A percentile compares a stretch with the other conserved stretches of the same genome.
Evolutionary conservation across 2,113 vertebrate species (phyloP).

Genomic region (Calypte anna): DNA sequence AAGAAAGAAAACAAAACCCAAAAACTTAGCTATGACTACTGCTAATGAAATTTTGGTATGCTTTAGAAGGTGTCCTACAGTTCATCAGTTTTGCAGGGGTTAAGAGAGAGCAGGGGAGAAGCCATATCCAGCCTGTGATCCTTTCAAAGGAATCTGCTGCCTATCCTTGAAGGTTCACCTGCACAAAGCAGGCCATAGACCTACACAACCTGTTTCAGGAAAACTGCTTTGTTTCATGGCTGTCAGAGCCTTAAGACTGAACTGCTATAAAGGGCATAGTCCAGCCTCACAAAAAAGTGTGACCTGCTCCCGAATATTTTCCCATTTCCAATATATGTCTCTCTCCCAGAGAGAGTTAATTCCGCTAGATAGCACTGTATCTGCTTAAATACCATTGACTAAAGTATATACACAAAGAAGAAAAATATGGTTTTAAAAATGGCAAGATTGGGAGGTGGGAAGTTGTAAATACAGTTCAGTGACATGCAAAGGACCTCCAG

Average conservation of each 20-base stretch:
- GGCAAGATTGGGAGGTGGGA: fast-evolving
- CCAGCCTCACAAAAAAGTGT: fast-evolving
- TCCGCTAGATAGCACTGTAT: not conserved
- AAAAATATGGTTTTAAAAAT: not conserved
- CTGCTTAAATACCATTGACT: not conserved
- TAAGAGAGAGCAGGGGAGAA: not conserved
- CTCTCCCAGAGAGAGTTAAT: not conserved
- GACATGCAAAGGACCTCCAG: not conserved
- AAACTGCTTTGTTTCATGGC: not conserved
- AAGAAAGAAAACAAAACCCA: not conserved
- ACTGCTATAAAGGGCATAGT: not conserved
- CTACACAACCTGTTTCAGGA: not conserved
- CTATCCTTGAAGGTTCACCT: not conserved
- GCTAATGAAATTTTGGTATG: not conserved
- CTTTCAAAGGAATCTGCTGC: not conserved
- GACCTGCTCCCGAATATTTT: not conserved
- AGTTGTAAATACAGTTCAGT: fast-evolving
- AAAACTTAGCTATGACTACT: not conserved
- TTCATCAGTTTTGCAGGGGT: not conserved
- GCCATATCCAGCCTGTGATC: fast-evolving
- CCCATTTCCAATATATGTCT: not conserved
- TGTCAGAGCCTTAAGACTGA: not conserved
- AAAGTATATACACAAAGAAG: not conserved
- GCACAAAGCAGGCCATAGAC: not conserved
- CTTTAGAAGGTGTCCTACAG: not conserved